Evolutionary conservation across 2,797 vertebrate species (phyloP).

Genomic region (Mareca strepera): DNA sequence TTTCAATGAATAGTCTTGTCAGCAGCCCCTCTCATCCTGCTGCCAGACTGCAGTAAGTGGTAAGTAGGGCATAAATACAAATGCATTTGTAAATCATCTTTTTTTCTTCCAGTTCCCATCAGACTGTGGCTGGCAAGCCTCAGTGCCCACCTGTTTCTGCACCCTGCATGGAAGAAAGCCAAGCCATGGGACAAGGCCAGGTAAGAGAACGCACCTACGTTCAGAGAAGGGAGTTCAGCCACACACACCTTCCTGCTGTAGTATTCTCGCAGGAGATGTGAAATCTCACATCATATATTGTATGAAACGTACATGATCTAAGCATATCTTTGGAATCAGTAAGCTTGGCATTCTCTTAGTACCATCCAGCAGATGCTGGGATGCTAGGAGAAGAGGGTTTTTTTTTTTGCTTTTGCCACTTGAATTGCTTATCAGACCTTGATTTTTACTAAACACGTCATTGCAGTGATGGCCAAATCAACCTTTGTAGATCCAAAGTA

Average conservation of each 20-base stretch:
- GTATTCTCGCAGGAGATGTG: neutral
- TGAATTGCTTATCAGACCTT: neutral
- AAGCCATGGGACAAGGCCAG: constrained; percentile 28
- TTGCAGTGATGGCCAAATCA: neutral
- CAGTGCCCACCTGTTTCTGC: constrained; percentile 16
- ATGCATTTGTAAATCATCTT: neutral
- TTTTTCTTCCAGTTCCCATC: constrained; percentile 25
- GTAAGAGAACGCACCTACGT: constrained; percentile 13
- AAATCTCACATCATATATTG: neutral
- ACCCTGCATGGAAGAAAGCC: constrained; percentile 1
- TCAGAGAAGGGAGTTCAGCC: neutral
- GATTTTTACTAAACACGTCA: neutral
- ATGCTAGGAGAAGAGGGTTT: neutral
- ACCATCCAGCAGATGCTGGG: neutral
- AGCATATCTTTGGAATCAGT: neutral
- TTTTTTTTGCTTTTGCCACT: neutral
- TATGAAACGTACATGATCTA: neutral
- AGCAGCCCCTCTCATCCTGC: neutral
- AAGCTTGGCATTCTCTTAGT: neutral
- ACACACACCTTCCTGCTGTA: neutral
- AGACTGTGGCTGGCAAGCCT: neutral
- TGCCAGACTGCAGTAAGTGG: neutral
- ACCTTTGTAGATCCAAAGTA: neutral
- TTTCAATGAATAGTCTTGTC: neutral
- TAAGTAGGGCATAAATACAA: neutral